These are phyloP conservation scores for Seriola quinqueradiata DNA, from an alignment of 2,113 vertebrate genomes.

Conservation along the genomic window DNA sequence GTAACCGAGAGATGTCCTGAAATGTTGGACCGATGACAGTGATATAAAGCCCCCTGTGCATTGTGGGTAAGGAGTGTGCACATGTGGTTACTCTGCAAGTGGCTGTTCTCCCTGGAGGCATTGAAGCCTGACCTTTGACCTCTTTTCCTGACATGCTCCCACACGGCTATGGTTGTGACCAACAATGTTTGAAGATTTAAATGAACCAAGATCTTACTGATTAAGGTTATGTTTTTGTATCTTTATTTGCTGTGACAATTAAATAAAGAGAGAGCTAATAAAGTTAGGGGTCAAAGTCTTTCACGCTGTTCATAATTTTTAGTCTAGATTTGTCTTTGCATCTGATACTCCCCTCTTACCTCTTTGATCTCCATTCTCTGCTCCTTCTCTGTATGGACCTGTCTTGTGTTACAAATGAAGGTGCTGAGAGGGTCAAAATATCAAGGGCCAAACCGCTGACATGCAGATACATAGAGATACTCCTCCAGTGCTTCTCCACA, in stretches of 20 bases:
- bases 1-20: slow-evolving; percentile 43
- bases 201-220: background rate
- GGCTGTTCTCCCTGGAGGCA: slow-evolving; percentile 24
- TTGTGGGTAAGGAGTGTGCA: slow-evolving; percentile 32
- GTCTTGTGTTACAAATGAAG: slow-evolving; percentile 70
- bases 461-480: slow-evolving; percentile 35
- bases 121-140: slow-evolving; percentile 41
- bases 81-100: slow-evolving; percentile 24
- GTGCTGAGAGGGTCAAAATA: slow-evolving; percentile 66
- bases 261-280: background rate
- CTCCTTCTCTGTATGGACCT: slow-evolving; percentile 25
- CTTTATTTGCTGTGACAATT: slow-evolving; percentile 15
- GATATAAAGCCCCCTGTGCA: slow-evolving; percentile 55
- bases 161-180: background rate
- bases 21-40: slow-evolving; percentile 62
- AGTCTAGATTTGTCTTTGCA: slow-evolving; percentile 1
- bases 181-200: background rate
- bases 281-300: slow-evolving; percentile 15
- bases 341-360: slow-evolving; percentile 40
- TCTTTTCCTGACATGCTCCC: slow-evolving; percentile 15
- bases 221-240: background rate
- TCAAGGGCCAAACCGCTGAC: slow-evolving; percentile 56
- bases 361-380: slow-evolving; percentile 57
- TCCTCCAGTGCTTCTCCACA: slow-evolving; percentile 42
- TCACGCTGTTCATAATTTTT: slow-evolving; percentile 10